Conservation (phyloP, 2,888 invertebrate genomes). For the Calameuta idolon region DNA sequence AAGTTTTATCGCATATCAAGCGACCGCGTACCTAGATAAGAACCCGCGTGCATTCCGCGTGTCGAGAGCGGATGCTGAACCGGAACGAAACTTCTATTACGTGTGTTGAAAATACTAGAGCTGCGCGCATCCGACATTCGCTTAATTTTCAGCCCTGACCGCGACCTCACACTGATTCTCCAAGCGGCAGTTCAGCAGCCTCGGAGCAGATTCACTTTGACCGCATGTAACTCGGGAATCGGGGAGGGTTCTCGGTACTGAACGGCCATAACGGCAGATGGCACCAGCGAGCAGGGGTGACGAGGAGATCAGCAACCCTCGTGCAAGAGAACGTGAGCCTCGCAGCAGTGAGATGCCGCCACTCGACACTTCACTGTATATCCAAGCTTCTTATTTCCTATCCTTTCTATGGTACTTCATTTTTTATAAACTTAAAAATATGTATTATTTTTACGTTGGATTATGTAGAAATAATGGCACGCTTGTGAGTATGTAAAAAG, state of each 20-base stretch:
- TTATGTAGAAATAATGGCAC: too few species aligned
- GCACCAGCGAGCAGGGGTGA: slow-evolving; percentile 54
- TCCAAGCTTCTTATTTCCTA: too few species aligned
- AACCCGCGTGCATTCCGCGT: not conserved
- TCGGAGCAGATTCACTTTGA: not conserved
- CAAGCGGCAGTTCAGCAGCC: not conserved
- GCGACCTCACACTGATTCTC: not conserved
- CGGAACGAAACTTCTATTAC: not conserved
- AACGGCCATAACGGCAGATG: slow-evolving; percentile 51
- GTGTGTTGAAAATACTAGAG: not conserved
- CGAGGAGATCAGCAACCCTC: slow-evolving; percentile 60
- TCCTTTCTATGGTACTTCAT: too few species aligned
- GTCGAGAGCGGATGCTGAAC: not conserved
- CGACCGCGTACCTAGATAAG: not conserved
- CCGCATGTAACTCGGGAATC: not conserved
- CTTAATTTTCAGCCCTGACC: not conserved
- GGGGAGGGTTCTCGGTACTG: slow-evolving; percentile 18
- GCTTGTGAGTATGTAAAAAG: too few species aligned
- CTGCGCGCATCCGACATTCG: not conserved
- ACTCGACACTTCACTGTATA: not conserved
- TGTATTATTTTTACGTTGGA: too few species aligned
- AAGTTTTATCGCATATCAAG: not conserved
- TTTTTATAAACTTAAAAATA: too few species aligned
- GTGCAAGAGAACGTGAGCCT: slow-evolving; percentile 47
- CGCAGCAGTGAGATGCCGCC: slow-evolving; percentile 16